These are phyloP conservation scores for Napeogenes sylphis DNA, from an alignment of 2,888 invertebrate species.

Conservation along the genomic window DNA sequence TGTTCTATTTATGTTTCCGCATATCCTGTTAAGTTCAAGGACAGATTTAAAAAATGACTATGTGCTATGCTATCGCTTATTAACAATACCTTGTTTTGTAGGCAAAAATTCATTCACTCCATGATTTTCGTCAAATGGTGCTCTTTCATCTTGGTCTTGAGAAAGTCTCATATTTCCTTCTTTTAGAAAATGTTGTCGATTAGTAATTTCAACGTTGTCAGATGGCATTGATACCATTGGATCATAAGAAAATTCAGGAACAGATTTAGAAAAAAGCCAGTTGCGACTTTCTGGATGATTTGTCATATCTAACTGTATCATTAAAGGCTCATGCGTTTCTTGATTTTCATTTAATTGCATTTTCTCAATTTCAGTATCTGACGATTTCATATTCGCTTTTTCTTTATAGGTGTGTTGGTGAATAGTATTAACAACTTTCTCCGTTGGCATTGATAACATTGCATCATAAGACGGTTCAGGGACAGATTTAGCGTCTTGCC, in stretches of 20 bases:
- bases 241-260: not conserved
- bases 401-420: too few relatives aligned
- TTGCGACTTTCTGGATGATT: not conserved
- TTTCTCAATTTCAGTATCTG: too few relatives aligned
- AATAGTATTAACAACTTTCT: too few relatives aligned
- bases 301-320: conserved; percentile 8
- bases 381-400: too few relatives aligned
- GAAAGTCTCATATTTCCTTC: too few relatives aligned
- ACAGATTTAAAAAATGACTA: conserved; percentile 4
- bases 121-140: conserved; percentile 17
- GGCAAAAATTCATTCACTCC: conserved; percentile 16
- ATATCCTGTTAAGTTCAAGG: not conserved
- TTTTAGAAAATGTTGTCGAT: too few relatives aligned
- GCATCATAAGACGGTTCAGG: not conserved
- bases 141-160: not conserved
- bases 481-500: not conserved
- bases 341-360: too few relatives aligned
- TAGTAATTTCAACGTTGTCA: not conserved
- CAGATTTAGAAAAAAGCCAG: not conserved
- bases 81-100: conserved; percentile 9
- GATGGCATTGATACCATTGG: conserved; percentile 1
- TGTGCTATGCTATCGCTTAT: conserved; percentile 7
- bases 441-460: too few relatives aligned
- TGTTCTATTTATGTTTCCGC: not conserved
- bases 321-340: too few relatives aligned